phyloP scores from a whole-genome alignment of 2,113 vertebrate genomes.

The Xiphias gladius region DNA sequence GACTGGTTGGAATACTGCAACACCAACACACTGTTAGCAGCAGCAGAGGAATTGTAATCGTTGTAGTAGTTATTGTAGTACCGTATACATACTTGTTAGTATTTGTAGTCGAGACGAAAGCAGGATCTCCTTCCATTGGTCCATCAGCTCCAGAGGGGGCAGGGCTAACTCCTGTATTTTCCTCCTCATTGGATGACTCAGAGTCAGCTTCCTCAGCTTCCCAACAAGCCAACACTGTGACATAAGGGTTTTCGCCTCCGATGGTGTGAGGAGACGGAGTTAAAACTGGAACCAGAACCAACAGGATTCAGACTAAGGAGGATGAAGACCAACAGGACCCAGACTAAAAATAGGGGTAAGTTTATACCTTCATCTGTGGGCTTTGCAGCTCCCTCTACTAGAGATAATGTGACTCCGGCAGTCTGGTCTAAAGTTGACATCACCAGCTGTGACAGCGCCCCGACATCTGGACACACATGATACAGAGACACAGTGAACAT shows the following conservation, averaged over 20 bases:
- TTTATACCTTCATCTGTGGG: constrained; percentile 24
- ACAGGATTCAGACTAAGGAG: not conserved
- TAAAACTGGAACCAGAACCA: constrained; percentile 23
- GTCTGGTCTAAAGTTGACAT: constrained; percentile 40
- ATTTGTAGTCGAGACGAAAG: not conserved
- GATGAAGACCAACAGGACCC: not conserved
- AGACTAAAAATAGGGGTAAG: not conserved
- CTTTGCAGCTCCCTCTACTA: constrained; percentile 12
- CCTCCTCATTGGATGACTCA: constrained; percentile 76
- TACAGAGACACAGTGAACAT: not conserved
- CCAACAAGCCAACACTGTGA: constrained; percentile 56
- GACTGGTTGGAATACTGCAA: constrained; percentile 5
- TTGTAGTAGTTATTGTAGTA: not conserved
- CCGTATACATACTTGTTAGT: constrained; percentile 18
- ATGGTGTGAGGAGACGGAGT: not conserved
- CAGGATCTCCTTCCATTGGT: constrained; percentile 7
- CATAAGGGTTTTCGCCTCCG: constrained; percentile 12
- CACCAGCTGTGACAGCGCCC: constrained; percentile 57
- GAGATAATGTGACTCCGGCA: constrained; percentile 8
- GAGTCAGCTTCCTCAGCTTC: constrained; percentile 64
- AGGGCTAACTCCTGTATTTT: constrained; percentile 14
- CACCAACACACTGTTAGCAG: fast-evolving
- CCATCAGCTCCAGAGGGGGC: not conserved
- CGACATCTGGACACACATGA: constrained; percentile 64
- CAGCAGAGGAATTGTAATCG: not conserved